Base-by-base conservation (phyloP, 2,797 vertebrate genomes). In the Capromys pilorides region DNA sequence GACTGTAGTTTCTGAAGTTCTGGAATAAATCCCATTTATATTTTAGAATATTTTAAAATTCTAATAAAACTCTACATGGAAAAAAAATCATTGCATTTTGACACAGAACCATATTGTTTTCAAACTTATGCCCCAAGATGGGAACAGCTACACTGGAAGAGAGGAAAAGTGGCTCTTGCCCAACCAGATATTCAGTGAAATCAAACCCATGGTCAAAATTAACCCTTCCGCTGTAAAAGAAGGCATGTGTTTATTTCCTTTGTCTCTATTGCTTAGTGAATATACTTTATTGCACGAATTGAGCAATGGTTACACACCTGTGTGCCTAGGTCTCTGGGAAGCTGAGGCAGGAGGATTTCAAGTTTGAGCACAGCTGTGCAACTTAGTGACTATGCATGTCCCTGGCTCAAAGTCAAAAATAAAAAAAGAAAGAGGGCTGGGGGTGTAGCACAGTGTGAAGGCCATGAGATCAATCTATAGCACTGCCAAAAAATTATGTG, bases 11-110 rank as follows among this genome's bases (percentile, higher is more conserved):
- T 36, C 41, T 36, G 84, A 69, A 22, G 22, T 81, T 92, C 81
- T 62, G 49, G 19, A 84, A 78, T 41, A 81, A 62, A 79, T 86
- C 80, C 24, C 49, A 75, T 83, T 88, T 93, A 51, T 12, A 93
- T 85, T 93, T 93, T 49, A 78, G 86, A 93, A 41, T 57, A 87
- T 69, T 94, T 94, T 49, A 78, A 87, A 96, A 81, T 91, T 96
- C 66, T 82, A 92, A 82, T 78, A 79, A 81, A 92, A 95, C 19
- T 84, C 22, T 78, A 36, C 59, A 14, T 86, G 66, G 77, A 59
- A 82, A 94, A 94, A 92, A 90, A 67, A 75, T 19, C 8, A 21
- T 86, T 85, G 21, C 49, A 16, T 81, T 61, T 39, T 86, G 19
- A 2, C 13, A 67, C 2, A 36, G 21, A 31, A 85, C 88, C 16